These are phyloP conservation scores for Nymphalis polychloros DNA, from an alignment of 2,888 invertebrate genomes.

Conservation along the genomic window DNA sequence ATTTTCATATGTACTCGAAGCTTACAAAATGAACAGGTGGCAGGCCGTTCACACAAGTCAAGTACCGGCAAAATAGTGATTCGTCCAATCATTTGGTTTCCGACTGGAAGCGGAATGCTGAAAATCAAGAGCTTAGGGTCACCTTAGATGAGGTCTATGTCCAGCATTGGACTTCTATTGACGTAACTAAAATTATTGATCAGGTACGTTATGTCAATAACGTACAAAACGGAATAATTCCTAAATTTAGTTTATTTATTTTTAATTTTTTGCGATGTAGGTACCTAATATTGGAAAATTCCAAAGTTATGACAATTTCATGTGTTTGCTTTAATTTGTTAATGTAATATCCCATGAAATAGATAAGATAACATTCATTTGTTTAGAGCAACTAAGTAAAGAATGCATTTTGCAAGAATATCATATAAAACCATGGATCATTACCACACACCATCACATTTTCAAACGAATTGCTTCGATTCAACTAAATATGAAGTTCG, in stretches of 20 bases:
- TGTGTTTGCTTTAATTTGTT: conserved; percentile 35
- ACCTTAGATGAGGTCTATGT: no score
- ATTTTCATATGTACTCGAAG: no score
- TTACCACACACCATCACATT: conserved; percentile 27
- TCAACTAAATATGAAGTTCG: conserved; percentile 51
- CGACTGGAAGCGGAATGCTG: no score
- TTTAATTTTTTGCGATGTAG: neutral
- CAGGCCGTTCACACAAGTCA: no score
- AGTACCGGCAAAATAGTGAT: no score
- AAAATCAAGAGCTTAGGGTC: no score
- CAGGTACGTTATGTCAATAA: no score
- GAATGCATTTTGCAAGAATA: conserved; percentile 46
- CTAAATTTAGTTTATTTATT: neutral
- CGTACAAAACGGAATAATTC: no score
- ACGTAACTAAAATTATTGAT: no score
- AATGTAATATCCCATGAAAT: conserved; percentile 47
- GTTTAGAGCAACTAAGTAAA: conserved; percentile 42
- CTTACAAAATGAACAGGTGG: no score
- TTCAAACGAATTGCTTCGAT: conserved; percentile 11
- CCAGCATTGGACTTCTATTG: no score
- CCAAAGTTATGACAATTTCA: conserved; percentile 1
- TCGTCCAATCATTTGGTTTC: no score
- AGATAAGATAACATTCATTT: conserved; percentile 50
- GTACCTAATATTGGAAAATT: neutral
- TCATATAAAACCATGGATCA: conserved; percentile 58